These are phyloP conservation scores for Trochalopteron elliotii DNA, from an alignment of 2,113 vertebrate species.

Conservation along the genomic window DNA sequence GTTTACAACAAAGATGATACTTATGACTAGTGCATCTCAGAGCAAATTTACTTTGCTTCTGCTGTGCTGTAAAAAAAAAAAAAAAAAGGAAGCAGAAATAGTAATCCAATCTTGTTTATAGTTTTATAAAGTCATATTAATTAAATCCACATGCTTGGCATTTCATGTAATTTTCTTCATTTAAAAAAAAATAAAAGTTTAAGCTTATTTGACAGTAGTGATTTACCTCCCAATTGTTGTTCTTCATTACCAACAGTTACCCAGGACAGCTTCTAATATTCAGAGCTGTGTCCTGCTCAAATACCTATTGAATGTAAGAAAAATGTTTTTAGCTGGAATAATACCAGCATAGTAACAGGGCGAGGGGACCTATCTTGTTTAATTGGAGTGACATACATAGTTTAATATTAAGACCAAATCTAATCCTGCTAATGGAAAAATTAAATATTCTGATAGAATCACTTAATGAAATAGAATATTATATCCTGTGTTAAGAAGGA, in stretches of 20 bases:
- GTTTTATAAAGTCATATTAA: constrained; percentile 37
- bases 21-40: not conserved
- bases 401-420: constrained; percentile 60
- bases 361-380: not conserved
- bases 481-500: constrained; percentile 34
- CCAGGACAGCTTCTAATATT: constrained; percentile 5
- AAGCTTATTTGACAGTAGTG: not conserved
- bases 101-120: not conserved
- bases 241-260: not conserved
- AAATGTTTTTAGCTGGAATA: constrained; percentile 6
- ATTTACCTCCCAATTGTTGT: not conserved
- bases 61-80: not conserved
- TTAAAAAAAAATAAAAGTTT: constrained; percentile 18
- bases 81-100: not conserved
- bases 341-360: not conserved
- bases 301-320: not conserved
- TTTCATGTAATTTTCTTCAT: constrained; percentile 1
- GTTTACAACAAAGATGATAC: not conserved
- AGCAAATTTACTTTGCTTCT: constrained; percentile 25
- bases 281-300: not conserved
- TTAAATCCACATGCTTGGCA: constrained; percentile 12
- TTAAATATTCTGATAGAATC: constrained; percentile 60
- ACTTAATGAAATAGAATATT: constrained; percentile 54
- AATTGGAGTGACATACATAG: constrained; percentile 26
- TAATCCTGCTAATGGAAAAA: constrained; percentile 64